Percentiles rank a stretch among this genome's conserved stretches.
phyloP scores from a whole-genome alignment of 2,797 vertebrate species.

The Gambusia yucatana region DNA sequence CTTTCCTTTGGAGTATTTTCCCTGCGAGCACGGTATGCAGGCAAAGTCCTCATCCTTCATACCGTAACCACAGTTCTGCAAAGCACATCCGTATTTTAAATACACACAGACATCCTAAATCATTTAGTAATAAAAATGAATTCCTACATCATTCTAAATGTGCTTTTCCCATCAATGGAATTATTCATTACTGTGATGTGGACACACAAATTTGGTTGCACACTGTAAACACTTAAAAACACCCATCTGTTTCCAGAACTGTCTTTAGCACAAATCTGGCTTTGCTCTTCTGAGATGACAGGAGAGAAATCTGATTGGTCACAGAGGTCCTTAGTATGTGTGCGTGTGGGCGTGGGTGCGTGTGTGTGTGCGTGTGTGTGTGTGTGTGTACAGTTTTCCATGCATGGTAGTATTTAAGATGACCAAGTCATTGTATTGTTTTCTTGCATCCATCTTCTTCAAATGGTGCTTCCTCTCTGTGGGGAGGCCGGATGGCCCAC shows the following conservation, averaged over 20 bases:
- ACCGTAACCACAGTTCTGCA: conserved; percentile 92
- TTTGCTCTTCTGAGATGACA: conserved; percentile 50
- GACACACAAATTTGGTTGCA: conserved; percentile 24
- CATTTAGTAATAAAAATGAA: background rate
- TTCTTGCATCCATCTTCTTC: conserved; percentile 54
- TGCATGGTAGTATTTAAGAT: conserved; percentile 67
- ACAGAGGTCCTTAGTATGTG: conserved; percentile 42
- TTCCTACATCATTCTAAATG: background rate
- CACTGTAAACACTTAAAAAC: conserved; percentile 27
- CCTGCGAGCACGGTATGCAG: conserved; percentile 88
- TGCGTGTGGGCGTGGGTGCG: conserved; percentile 3
- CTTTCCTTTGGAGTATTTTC: conserved; percentile 96
- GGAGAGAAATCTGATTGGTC: conserved; percentile 55
- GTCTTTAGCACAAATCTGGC: conserved; percentile 50
- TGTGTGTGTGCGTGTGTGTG: conserved; percentile 5
- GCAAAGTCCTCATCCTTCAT: conserved; percentile 91
- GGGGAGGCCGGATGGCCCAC: conserved; percentile 49
- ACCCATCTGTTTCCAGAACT: conserved; percentile 54
- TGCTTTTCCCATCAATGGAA: conserved; percentile 9
- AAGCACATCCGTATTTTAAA: conserved; percentile 30
- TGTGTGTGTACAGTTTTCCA: conserved; percentile 19
- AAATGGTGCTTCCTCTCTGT: conserved; percentile 53
- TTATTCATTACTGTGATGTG: conserved; percentile 9
- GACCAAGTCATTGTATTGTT: conserved; percentile 68
- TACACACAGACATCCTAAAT: conserved; percentile 1